Evolutionary conservation across 2,888 invertebrate genomes (phyloP).

Genomic region (Sialis fuliginosa): DNA sequence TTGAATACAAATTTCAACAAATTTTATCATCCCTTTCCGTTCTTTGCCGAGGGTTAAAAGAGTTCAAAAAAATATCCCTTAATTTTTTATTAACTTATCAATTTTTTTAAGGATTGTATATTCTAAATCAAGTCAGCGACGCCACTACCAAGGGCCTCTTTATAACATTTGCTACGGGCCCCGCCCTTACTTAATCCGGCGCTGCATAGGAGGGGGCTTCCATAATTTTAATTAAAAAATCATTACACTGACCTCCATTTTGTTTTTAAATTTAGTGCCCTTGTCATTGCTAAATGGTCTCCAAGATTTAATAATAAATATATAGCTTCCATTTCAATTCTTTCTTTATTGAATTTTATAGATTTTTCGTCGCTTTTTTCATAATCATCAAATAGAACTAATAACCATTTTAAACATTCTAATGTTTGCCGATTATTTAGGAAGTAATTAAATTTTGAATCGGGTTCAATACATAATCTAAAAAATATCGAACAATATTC

Average conservation of each 20-base stretch:
- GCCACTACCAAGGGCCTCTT: too few relatives aligned
- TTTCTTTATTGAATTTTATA: conserved; percentile 8
- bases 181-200: too few relatives aligned
- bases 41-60: too few relatives aligned
- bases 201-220: too few relatives aligned
- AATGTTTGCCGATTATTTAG: conserved; percentile 50
- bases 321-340: conserved; percentile 42
- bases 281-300: conserved; percentile 32
- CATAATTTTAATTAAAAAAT: background rate
- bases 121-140: too few relatives aligned
- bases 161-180: too few relatives aligned
- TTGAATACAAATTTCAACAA: too few relatives aligned
- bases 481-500: conserved; percentile 12
- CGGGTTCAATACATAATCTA: conserved; percentile 39
- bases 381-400: conserved; percentile 36
- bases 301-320: conserved; percentile 51
- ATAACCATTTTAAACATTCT: conserved; percentile 51
- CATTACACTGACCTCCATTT: conserved; percentile 25
- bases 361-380: conserved; percentile 15
- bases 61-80: too few relatives aligned
- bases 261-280: conserved; percentile 29
- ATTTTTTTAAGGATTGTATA: too few relatives aligned
- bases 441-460: conserved; percentile 42
- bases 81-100: too few relatives aligned
- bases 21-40: too few relatives aligned